Evolutionary conservation across 2,888 invertebrate species (phyloP), one percentile per base, ranked within the genome.

Genomic region (Oligia strigilis): DNA sequence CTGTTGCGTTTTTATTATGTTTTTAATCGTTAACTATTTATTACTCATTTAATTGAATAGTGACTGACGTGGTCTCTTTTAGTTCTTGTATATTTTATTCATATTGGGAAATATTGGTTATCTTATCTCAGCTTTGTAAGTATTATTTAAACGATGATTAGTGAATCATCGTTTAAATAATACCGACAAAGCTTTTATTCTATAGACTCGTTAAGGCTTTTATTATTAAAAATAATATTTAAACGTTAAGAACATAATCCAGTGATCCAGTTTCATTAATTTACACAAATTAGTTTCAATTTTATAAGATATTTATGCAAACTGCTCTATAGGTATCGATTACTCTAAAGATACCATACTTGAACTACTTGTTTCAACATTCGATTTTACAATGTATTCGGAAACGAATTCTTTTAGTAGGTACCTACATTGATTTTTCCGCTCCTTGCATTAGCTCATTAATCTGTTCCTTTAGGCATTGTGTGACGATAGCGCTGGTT

Each of bases 191-290:
- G 4, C 49, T 71, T 81, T 72, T 46, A 40, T 67, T 71, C 65
- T 43, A 75, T 36, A 62, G 55, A 43, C n/a, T 62, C 19, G 13
- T 77, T 43, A 75, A 77, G 17, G 52, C n/a, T 67, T 73, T 71
- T 78, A 76, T 78, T 77, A 85, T 71, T 64, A 72, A 65, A 55
- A 67, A 76, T 74, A 6, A 69, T 55, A 46, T 67, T 49, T 60
- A 78, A 81, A 67, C 66, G 40, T 66, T 76, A 49, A 64, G 72
- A 64, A 81, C 77, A 78, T 72, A 71, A 62, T 69, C 52, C 14
- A 46, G 49, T 80, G 77, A 82, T 83, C 81, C 74, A 81, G 80
- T 83, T 85, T 84, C 82, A 88, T 88, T 87, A 67, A 88, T 83
- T 77, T 73, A 80, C 78, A 80, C 77, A 77, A 82, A 84, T 80